phyloP scores from a whole-genome alignment of 2,888 invertebrate species.

The Nowickia ferox region DNA sequence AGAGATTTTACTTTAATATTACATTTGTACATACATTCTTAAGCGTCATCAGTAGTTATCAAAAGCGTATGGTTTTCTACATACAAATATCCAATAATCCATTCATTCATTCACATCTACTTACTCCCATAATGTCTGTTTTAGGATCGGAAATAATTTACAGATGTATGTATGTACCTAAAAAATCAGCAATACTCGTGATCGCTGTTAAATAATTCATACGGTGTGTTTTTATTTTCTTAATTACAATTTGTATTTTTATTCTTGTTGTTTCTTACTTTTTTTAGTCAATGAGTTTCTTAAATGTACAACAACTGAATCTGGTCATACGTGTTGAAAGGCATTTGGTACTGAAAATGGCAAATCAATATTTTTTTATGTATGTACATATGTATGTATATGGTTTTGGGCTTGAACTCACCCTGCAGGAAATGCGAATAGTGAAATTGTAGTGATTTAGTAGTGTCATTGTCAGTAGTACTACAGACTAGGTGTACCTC shows the following conservation, averaged over 20 bases:
- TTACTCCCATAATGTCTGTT: conserved; percentile 40
- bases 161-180: conserved; percentile 39
- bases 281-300: conserved; percentile 33
- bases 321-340: conserved; percentile 22
- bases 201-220: conserved; percentile 41
- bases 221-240: neutral
- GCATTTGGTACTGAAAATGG: neutral
- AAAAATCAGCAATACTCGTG: conserved; percentile 15
- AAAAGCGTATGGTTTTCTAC: conserved; percentile 4
- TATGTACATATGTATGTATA: neutral
- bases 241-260: conserved; percentile 1
- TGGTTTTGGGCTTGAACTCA: too few species aligned
- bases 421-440: too few species aligned
- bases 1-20: conserved; percentile 13
- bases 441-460: too few species aligned
- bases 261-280: conserved; percentile 15
- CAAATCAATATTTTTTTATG: neutral
- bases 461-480: too few species aligned
- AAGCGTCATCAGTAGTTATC: conserved; percentile 38
- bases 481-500: too few species aligned
- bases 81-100: neutral
- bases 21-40: too few species aligned
- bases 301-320: conserved; percentile 16
- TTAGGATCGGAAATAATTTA: conserved; percentile 45
- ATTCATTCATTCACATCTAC: neutral